Evolutionary conservation across 1,140 invertebrate species (phyloP).

Genomic region (Rhizoglyphus robini): DNA sequence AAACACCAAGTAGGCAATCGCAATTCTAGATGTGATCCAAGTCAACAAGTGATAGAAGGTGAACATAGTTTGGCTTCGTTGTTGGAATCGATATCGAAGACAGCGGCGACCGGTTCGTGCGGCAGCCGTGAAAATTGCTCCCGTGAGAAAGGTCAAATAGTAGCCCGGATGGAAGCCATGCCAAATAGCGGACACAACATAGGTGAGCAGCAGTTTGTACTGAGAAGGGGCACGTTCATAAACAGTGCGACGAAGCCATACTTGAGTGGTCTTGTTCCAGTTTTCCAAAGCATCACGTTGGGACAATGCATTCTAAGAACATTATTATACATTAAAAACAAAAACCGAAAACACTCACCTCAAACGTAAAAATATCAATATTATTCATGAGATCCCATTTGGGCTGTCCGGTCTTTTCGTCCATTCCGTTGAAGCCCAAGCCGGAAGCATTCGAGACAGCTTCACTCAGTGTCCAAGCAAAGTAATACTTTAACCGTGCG

Average conservation of each 20-base stretch:
- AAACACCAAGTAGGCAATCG: constrained; percentile 70
- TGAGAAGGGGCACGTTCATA: constrained; percentile 55
- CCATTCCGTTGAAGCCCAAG: constrained; percentile 71
- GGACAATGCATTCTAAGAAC: constrained; percentile 38
- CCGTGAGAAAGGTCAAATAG: constrained; percentile 82
- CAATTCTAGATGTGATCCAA: constrained; percentile 58
- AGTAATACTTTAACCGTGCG: constrained; percentile 83
- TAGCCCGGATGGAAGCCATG: constrained; percentile 96
- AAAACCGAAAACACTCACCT: constrained; percentile 47
- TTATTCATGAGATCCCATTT: constrained; percentile 81
- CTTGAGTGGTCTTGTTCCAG: constrained; percentile 85
- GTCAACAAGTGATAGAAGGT: constrained; percentile 63
- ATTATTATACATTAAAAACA: not conserved
- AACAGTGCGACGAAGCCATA: constrained; percentile 69
- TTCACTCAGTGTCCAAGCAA: constrained; percentile 76
- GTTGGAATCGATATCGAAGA: constrained; percentile 58
- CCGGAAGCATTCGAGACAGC: constrained; percentile 86
- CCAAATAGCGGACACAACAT: constrained; percentile 80
- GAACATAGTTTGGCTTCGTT: constrained; percentile 37
- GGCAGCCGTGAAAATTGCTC: constrained; percentile 68
- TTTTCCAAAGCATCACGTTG: constrained; percentile 61
- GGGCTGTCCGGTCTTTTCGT: constrained; percentile 36
- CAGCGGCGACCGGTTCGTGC: constrained; percentile 57
- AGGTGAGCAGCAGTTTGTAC: constrained; percentile 46
- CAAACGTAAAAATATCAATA: constrained; percentile 71